phyloP scores from a whole-genome alignment of 2,888 invertebrate genomes.

The Pollenia labialis region DNA sequence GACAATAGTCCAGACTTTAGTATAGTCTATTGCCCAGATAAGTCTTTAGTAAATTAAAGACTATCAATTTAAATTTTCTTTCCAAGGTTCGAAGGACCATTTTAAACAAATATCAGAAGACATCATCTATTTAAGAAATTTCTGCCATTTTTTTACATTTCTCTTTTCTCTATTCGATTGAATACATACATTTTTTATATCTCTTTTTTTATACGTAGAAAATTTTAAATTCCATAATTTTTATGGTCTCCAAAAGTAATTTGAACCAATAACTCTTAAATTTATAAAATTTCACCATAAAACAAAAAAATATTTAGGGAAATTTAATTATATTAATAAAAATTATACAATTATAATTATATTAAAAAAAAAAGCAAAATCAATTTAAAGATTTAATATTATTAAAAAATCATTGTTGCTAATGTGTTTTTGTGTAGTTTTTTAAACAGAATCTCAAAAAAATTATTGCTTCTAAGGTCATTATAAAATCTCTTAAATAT shows the following conservation, averaged over 20 bases:
- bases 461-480: conserved; percentile 44
- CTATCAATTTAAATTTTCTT: neutral
- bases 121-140: neutral
- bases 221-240: neutral
- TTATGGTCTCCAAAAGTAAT: neutral
- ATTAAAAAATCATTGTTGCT: conserved; percentile 75
- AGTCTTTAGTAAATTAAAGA: too few relatives aligned
- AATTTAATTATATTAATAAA: conserved; percentile 65
- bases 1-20: too few relatives aligned
- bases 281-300: neutral
- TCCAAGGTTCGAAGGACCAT: conserved; percentile 19
- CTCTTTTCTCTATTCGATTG: neutral
- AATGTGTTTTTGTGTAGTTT: conserved; percentile 78
- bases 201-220: conserved; percentile 13
- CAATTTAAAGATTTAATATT: conserved; percentile 61
- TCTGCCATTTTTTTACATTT: conserved; percentile 11
- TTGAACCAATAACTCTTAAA: conserved; percentile 13
- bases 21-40: too few relatives aligned
- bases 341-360: conserved; percentile 59
- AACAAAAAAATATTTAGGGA: conserved; percentile 64
- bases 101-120: neutral
- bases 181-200: neutral
- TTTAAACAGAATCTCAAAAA: conserved; percentile 62
- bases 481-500: conserved; percentile 26
- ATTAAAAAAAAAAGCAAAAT: conserved; percentile 26